Conservation (phyloP, 2,888 invertebrate species). For the Hypomecis punctinalis region DNA sequence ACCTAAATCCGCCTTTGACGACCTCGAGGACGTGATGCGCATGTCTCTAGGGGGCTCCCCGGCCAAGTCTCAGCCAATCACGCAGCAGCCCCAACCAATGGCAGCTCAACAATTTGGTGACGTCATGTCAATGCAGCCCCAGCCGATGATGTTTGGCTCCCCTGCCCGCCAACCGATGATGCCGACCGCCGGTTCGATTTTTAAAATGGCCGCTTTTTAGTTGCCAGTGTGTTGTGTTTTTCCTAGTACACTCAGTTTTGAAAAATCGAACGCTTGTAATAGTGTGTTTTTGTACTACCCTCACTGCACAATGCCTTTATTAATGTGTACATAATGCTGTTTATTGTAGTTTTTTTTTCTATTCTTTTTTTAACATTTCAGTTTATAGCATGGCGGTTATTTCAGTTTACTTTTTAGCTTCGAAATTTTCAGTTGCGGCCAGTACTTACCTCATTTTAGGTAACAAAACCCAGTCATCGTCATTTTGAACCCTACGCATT, state of each 20-base stretch:
- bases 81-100: conserved; percentile 71
- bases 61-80: conserved; percentile 68
- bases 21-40: conserved; percentile 88
- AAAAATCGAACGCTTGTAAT: background rate
- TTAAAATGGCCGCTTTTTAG: conserved; percentile 52
- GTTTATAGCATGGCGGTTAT: conserved; percentile 39
- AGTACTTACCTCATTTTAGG: conserved; percentile 21
- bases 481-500: conserved; percentile 3
- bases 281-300: conserved; percentile 43
- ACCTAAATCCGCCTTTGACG: conserved; percentile 88
- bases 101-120: conserved; percentile 72
- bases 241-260: conserved; percentile 39
- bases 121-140: conserved; percentile 70
- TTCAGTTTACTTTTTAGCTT: conserved; percentile 44
- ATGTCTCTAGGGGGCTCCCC: conserved; percentile 88
- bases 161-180: conserved; percentile 77
- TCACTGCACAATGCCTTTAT: conserved; percentile 49
- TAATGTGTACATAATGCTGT: conserved; percentile 43
- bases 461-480: conserved; percentile 7
- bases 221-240: conserved; percentile 53
- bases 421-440: conserved; percentile 36
- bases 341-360: conserved; percentile 32
- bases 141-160: conserved; percentile 78
- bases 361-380: conserved; percentile 36
- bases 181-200: conserved; percentile 81